Evolutionary conservation across 2,888 invertebrate genomes (phyloP), one percentile per base, ranked within the genome.

Genomic region (Synergus laeviventris): DNA sequence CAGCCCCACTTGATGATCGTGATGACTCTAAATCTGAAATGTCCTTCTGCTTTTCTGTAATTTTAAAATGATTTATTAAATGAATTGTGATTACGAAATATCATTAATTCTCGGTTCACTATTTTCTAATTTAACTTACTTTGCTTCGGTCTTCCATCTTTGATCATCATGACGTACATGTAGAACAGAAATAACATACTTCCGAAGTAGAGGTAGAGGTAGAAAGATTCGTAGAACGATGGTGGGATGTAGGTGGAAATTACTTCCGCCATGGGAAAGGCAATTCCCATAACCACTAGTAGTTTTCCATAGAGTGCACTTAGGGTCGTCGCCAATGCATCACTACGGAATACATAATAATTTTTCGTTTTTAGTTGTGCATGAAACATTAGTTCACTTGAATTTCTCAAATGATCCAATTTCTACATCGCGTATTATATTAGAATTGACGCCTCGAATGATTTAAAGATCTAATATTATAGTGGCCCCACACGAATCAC

Each of bases 181-280:
- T 96, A 96, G 78, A 96, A 92, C 74, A 97, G 93, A 89, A 97
- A 97, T 77, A 95, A 92, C 94, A 97, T 97, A 88, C 96, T 96
- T 81, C 96, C 96, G 86, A 96, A 94, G 91, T 97, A 97, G 82
- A 97, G 93, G 91, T 97, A 97, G 81, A 97, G 92, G 91, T 97
- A 97, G 92, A 96, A 97, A 14, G 95, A 97, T 93, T 97, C 97
- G 91, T 97, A 98, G 91, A 97, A 97, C 42, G 97, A 97, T 82
- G 97, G 96, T 87, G 98, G 97, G 89, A 98, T 97, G 92, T 97
- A 97, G 31, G 97, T 96, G 62, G 97, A 97, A 89, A 98, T 97
- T 85, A 98, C 97, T 93, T 98, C 98, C 81, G 98, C 97, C 95
- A 98, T 96, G 74, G 98, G 98, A 91, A 98, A 97, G 18, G 98